Base-by-base conservation (phyloP, 2,797 vertebrate species). In the Pampus argenteus region DNA sequence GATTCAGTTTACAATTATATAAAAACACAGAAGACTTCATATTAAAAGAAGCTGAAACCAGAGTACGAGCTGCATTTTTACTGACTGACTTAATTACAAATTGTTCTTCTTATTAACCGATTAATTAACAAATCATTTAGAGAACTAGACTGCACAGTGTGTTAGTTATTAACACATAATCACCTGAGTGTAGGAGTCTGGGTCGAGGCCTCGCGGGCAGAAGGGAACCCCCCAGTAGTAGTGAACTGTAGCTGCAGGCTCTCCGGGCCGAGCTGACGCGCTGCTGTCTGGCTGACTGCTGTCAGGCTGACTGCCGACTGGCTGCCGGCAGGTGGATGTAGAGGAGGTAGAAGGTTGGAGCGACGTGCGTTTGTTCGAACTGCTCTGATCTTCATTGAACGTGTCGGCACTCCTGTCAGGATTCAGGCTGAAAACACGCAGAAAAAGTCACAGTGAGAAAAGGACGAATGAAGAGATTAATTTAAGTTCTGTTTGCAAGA, bases 161-260 rank as follows among this genome's bases (percentile, higher is more conserved):
- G 5, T 31, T 9, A 44, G 14, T 23, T n/a, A 45, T 6, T 0
- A 28, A 42, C 4, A 20, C 4, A 11, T 61, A 18, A 0, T 95
- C 76, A 98, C 96, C 86, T 91, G 80, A 0, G 98, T 99, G 91
- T 99, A 99, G n/a, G 87, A 74, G 75, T 97, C 96, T 22, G 98
- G 97, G 85, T 97, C 94, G 75, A 95, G 90, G 20, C 97, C 97
- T 74, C 90, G 92, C 0, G 98, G 98, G 82, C 98, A 99, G 90
- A 99, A 99, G 26, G 98, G 98, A 61, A 99, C 90, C 42, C 98
- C 98, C 98, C 98, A 99, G 78, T 96, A 97, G 91, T 99, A 99
- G 62, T 96, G 94, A 57, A 98, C 95, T 9, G 85, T 91, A 38
- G 83, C 50, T 0, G 40, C 56, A 3, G 69, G 55, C 47, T 49